Evolutionary conservation across 2,113 vertebrate genomes (phyloP).

Genomic region (Ciconia stormi): DNA sequence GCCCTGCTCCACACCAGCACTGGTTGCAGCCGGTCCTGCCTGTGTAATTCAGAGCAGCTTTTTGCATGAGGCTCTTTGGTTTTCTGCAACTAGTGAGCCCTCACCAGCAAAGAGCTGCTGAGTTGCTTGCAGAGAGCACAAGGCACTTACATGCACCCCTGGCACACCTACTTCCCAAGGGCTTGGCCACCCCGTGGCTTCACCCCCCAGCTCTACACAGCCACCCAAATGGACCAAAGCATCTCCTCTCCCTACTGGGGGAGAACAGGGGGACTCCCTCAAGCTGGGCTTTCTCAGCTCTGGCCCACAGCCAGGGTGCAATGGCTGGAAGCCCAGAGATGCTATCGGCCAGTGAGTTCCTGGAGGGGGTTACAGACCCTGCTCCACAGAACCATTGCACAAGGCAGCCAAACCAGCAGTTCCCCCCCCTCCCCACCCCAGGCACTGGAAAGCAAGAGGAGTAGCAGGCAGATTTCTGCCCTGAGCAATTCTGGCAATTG

Average conservation of each 20-base stretch:
- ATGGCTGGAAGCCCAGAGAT: not conserved
- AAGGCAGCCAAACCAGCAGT: not conserved
- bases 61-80: not conserved
- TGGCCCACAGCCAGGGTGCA: accelerated
- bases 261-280: not conserved
- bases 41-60: not conserved
- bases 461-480: not conserved
- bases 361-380: not conserved
- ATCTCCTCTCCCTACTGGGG: not conserved
- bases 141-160: accelerated
- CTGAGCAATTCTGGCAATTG: not conserved
- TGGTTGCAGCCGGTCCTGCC: not conserved
- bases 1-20: accelerated
- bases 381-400: not conserved
- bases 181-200: accelerated
- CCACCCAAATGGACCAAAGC: not conserved
- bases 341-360: accelerated
- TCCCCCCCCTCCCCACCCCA: too few species aligned
- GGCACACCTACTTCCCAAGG: not conserved
- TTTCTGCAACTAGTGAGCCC: not conserved
- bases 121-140: not conserved
- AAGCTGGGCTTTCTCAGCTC: not conserved
- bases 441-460: not conserved
- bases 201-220: not conserved
- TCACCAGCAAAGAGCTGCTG: not conserved